Evolutionary conservation across 2,797 vertebrate species (phyloP).

Genomic region (Micrastur ruficollis): DNA sequence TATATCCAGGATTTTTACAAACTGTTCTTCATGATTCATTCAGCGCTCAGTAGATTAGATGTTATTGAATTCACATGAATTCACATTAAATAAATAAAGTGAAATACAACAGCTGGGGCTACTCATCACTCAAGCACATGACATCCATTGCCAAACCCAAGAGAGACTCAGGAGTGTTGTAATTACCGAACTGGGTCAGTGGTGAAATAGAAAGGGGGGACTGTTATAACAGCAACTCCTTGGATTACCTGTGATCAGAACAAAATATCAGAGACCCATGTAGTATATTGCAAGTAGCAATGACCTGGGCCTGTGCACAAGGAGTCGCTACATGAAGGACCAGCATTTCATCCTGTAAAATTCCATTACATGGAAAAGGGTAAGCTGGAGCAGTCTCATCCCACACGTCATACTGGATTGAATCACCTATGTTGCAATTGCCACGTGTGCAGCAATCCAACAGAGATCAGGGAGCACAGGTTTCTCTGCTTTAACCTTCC

Average conservation of each 20-base stretch:
- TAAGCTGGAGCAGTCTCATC: not conserved
- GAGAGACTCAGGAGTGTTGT: not conserved
- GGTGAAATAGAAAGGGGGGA: constrained; percentile 15
- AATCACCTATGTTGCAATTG: not conserved
- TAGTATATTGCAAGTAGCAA: not conserved
- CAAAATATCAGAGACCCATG: not conserved
- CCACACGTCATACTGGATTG: not conserved
- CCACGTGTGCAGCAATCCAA: not conserved
- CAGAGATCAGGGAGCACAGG: not conserved
- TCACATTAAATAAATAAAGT: constrained; percentile 56
- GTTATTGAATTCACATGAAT: constrained; percentile 57
- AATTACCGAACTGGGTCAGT: constrained; percentile 37
- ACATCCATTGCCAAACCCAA: constrained; percentile 34
- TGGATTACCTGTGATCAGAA: not conserved
- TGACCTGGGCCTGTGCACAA: not conserved
- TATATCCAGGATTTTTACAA: constrained; percentile 34
- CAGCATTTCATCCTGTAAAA: not conserved
- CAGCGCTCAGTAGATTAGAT: constrained; percentile 10
- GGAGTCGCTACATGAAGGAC: not conserved
- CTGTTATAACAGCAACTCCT: not conserved
- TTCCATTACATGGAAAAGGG: not conserved
- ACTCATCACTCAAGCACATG: constrained; percentile 45
- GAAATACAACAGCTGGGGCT: constrained; percentile 59
- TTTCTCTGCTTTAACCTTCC: not conserved
- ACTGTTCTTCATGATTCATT: constrained; percentile 56